Percentiles rank a stretch among this genome's conserved stretches.
phyloP scores from a whole-genome alignment of 2,888 invertebrate species.

The Yponomeuta plumbellus region DNA sequence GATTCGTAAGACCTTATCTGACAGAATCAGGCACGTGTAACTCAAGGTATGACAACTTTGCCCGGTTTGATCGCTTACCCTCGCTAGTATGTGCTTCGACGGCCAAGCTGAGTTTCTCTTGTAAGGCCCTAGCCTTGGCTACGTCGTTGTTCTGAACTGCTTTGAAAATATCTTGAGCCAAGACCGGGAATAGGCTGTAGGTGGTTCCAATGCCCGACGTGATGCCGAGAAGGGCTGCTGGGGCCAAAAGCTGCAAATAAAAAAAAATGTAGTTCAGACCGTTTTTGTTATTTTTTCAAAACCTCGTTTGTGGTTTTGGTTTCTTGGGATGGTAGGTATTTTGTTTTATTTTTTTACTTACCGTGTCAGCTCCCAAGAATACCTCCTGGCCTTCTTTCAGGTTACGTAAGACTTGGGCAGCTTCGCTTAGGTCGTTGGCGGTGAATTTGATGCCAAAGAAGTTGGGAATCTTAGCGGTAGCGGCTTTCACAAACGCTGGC shows the following conservation, averaged over 20 bases:
- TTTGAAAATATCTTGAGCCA: constrained; percentile 74
- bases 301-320: too few species aligned
- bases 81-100: constrained; percentile 69
- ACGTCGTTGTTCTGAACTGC: constrained; percentile 67
- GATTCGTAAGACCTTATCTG: too few species aligned
- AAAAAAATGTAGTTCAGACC: background rate
- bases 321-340: too few species aligned
- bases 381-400: constrained; percentile 71
- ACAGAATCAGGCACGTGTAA: too few species aligned
- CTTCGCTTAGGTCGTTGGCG: constrained; percentile 82
- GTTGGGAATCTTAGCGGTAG: constrained; percentile 80
- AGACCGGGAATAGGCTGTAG: constrained; percentile 79
- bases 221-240: constrained; percentile 81
- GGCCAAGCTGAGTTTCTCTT: constrained; percentile 70
- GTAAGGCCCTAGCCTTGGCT: constrained; percentile 64
- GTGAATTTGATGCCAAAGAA: constrained; percentile 91
- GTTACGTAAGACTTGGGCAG: constrained; percentile 74
- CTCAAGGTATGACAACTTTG: too few species aligned
- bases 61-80: constrained; percentile 62
- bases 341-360: constrained; percentile 40
- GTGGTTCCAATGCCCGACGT: constrained; percentile 84
- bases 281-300: background rate
- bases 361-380: constrained; percentile 83
- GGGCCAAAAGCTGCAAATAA: constrained; percentile 77
- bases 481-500: constrained; percentile 80